Evolutionary conservation across 2,113 vertebrate species (phyloP), one percentile per base, ranked within the genome.

Genomic region (Lethenteron reissneri): DNA sequence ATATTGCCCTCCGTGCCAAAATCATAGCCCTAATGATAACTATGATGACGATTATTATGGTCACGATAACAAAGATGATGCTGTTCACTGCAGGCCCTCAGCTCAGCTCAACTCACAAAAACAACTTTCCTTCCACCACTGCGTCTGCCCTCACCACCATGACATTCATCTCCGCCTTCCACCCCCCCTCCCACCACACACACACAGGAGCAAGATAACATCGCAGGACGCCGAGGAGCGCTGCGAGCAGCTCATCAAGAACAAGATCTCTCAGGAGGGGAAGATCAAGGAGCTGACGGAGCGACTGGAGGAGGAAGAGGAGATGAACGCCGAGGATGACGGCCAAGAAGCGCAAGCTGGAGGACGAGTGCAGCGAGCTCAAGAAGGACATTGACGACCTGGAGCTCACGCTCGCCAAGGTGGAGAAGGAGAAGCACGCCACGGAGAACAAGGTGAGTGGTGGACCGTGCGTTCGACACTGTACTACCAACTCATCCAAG

Each of bases 201-300:
- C 58, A 8, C 72, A 72, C 79, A 84, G 83, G 82, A 84, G 81
- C 80, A 76, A 62, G 81, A 85, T 77, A 83, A 78, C 58, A 56
- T 85, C 73, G 71, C 81, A n/a, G 75, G 82, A 84, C 72, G 82
- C 81, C 3, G 82, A 85, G 75, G 83, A 84, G 76, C 79, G 82
- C 56, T 85, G 80, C 2, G 82, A 84, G n/a, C 83, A 84, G 4
- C 71, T 83, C 71, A 84, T 85, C 70, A 82, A 82, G 80, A 75
- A 73, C 72, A 85, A 85, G 73, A 81, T 85, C 74, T 82, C 83
- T 6, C 74, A 85, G 56, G 84, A 85, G 70, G 76, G 78, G 11
- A 83, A 80, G 14, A 6, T 71, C 14, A 15, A 14, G n/a, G 70
- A 64, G 60, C 14, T 17, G 14, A 64, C 14, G 14, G 60, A 64